Evolutionary conservation across 2,888 invertebrate genomes (phyloP), one percentile per base, ranked within the genome.

Genomic region (Drosophila aldrichi): DNA sequence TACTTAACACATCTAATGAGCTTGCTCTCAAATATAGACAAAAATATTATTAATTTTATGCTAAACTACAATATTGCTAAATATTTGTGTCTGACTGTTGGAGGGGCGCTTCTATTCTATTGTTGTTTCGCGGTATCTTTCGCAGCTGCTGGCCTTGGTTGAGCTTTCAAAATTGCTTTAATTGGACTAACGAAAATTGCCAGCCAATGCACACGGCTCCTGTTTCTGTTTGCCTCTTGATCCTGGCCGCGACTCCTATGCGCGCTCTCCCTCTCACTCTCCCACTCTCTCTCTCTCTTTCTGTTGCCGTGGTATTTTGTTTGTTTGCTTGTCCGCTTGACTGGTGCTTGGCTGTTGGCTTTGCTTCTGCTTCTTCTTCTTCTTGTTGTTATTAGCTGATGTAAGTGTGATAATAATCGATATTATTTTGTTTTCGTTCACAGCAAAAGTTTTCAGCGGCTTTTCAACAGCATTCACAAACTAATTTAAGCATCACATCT

Each of bases 351-450:
- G 59, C 43, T 57, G 46, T 60, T 66, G 57, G 36, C 62, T 55
- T 51, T 70, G 46, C n/a, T 57, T 38, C n/a, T n/a, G n/a, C n/a
- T n/a, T n/a, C n/a, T n/a, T n/a, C n/a, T 7, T 25, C 7, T 4
- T 25, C 0, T 22, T 46, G 44, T 25, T 58, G 29, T 48, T 57
- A 22, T 36, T 44, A 44, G 46, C n/a, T 62, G 56, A 46, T 66
- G 58, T 38, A 41, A 34, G 74, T 68, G 80, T 80, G 82, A 75
- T 84, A 82, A 89, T 86, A 86, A 86, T 86, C 88, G 86, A 86
- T 86, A 88, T 88, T 84, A 86, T 89, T 88, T 76, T 89, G 80
- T 89, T 86, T 85, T 82, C 72, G 60, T 67, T 76, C 58, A 72
- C 78, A 89, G 74, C 69, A 67, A 78, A 82, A 77, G 68, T 88